These are phyloP conservation scores for Drosophila leontia DNA, from an alignment of 1,140 invertebrate species.

Conservation along the genomic window DNA sequence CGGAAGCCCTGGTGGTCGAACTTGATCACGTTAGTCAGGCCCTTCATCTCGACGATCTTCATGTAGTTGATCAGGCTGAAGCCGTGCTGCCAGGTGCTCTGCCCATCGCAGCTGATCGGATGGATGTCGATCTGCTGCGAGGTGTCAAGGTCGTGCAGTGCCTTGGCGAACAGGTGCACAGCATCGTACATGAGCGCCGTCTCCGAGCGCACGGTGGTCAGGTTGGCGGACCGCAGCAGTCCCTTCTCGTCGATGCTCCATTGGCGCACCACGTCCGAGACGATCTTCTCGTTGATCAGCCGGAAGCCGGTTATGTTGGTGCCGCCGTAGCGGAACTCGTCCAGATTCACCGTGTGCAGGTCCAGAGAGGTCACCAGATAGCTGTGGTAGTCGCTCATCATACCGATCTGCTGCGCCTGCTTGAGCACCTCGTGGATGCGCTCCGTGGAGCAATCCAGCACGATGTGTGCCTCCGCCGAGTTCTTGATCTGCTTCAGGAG, in stretches of 20 bases:
- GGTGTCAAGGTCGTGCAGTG: constrained; percentile 94
- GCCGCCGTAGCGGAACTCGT: constrained; percentile 96
- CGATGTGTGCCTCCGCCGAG: constrained; percentile 95
- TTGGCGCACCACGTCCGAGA: constrained; percentile 91
- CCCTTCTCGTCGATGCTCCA: constrained; percentile 87
- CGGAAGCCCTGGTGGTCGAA: constrained; percentile 97
- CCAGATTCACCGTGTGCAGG: constrained; percentile 94
- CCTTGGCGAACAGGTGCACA: constrained; percentile 96
- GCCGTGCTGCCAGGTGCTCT: constrained; percentile 97
- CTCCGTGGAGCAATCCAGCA: constrained; percentile 95
- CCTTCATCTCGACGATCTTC: constrained; percentile 97
- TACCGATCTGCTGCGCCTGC: constrained; percentile 97
- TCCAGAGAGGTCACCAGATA: constrained; percentile 96
- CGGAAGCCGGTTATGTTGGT: constrained; percentile 96
- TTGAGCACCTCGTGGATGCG: constrained; percentile 94
- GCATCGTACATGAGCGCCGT: constrained; percentile 98
- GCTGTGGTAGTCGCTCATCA: constrained; percentile 97
- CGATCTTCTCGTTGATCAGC: constrained; percentile 86
- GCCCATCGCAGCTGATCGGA: constrained; percentile 94
- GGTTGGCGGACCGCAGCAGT: constrained; percentile 73
- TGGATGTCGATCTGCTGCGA: constrained; percentile 95
- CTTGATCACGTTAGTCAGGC: constrained; percentile 96
- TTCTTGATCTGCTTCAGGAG: constrained; percentile 96
- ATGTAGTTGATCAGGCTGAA: constrained; percentile 98
- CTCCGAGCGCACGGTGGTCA: constrained; percentile 90